Evolutionary conservation across 1,140 invertebrate species (phyloP), one percentile per base, ranked within the genome.

Genomic region (Gryllus bimaculatus): DNA sequence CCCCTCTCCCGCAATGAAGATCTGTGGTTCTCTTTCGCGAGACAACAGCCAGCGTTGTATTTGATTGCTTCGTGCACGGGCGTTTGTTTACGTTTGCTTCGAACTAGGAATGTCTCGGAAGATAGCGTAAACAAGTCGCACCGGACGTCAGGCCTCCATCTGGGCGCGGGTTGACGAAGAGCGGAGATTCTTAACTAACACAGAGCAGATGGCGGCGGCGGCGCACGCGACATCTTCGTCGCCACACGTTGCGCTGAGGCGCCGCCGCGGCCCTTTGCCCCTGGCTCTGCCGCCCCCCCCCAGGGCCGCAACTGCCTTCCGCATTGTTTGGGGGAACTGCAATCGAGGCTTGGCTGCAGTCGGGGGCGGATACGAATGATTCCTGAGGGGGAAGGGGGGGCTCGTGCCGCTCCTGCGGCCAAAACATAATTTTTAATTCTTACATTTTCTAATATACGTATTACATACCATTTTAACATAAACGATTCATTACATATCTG

Each of bases 91-190:
- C 54, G 54, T 66, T 66, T 18, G 54, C 18, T 18, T 66, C 54
- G 10, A 66, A 66, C 54, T 66, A 66, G 54, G 54, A 66, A 66
- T 66, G 54, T 66, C 54, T 66, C 54, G 54, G 18, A n/a, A 10
- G 54, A 66, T 66, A 1, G 0, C 54, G 54, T 39, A 39, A 66
- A 66, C 10, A 66, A 66, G 54, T 66, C 54, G 18, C 54, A 66
- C 10, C 54, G 54, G n/a, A 66, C 54, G 54, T 66, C 54, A 66
- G 54, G 0, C 10, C 7, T 7, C 54, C 54, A 66, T 66, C 54
- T 66, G 54, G 54, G 54, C 54, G 54, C 54, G 54, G 54, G 54
- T n/a, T 66, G 54, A 66, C 54, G 54, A n/a, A 66, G 54, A 66
- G 54, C 54, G 54, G 54, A 66, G 54, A 66, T 66, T 10, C 54